Percentiles rank a stretch among this genome's conserved stretches.
Conservation (phyloP, 2,113 vertebrate species). For the Fulica atra region DNA sequence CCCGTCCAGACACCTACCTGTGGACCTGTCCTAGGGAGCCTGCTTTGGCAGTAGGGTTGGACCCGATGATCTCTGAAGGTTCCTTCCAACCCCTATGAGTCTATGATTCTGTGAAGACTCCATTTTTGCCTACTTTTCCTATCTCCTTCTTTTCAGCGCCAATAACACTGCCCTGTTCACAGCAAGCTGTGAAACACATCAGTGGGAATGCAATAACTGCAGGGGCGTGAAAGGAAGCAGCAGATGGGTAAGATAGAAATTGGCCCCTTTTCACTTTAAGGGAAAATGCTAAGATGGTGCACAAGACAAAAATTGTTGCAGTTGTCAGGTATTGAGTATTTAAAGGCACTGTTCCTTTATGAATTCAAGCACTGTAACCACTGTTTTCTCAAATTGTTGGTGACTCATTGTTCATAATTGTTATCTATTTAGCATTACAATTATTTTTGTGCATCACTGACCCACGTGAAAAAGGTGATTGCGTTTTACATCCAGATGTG, state of each 20-base stretch:
- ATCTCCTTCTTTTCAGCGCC: not conserved
- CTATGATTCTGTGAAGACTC: too few relatives aligned
- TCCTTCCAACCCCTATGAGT: too few relatives aligned
- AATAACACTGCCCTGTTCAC: not conserved
- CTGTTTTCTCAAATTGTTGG: not conserved
- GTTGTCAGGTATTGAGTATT: not conserved
- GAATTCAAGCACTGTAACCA: not conserved
- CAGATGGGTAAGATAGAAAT: not conserved
- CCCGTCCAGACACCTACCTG: too few relatives aligned
- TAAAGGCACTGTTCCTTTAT: not conserved
- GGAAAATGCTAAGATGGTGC: not conserved
- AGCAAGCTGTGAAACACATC: not conserved
- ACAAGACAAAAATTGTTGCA: not conserved
- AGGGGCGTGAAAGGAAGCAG: not conserved
- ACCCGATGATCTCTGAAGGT: too few relatives aligned
- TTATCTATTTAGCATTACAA: not conserved
- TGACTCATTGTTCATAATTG: constrained; percentile 1
- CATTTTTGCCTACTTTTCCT: not conserved
- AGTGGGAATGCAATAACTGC: not conserved
- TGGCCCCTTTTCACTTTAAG: not conserved
- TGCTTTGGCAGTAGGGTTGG: too few relatives aligned
- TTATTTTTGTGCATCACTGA: not conserved
- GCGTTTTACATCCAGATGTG: not conserved
- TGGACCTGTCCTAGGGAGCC: too few relatives aligned
- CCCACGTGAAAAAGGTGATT: not conserved